Evolutionary conservation across 2,797 vertebrate species (phyloP), one percentile per base, ranked within the genome.

Genomic region (Scolopax rusticola): DNA sequence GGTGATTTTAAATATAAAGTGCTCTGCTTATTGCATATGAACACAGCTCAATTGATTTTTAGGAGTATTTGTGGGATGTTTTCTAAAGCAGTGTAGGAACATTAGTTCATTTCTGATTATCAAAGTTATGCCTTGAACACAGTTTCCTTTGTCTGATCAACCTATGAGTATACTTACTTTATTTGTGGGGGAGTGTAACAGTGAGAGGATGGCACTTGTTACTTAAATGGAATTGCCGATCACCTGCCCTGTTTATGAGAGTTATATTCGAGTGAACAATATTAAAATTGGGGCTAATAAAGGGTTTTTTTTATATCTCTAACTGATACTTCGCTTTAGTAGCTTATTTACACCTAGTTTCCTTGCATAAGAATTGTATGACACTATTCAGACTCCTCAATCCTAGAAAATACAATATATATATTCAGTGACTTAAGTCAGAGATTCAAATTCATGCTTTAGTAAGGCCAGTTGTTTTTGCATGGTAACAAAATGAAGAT

Each of bases 401-500:
- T 95, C 89, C 64, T 95, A 82, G 88, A 73, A 97, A 96, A 93
- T 92, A 41, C 76, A 90, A 65, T 78, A 53, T 94, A 95, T 95
- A 97, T 95, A 97, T 96, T 97, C 97, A 88, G 73, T 93, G 78
- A 60, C 70, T 91, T 88, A 75, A 96, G 56, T 88, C 83, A 88
- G 95, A 91, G 94, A 67, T 82, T 97, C 57, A 69, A 89, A 97
- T 96, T 57, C 17, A 33, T 88, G 70, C 75, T 91, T 97, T 97
- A 97, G 96, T 96, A 96, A 96, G 80, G 83, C 79, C 67, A 82
- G 74, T 97, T 96, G 89, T 67, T 97, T 96, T 96, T 93, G 63
- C 93, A 75, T 91, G 86, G 96, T 97, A 98, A 92, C 84, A 96
- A 89, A 97, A 96, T 93, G 81, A 91, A 87, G 41, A 59, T 65